phyloP scores from a whole-genome alignment of 2,888 invertebrate genomes.

The Macropis europaea region DNA sequence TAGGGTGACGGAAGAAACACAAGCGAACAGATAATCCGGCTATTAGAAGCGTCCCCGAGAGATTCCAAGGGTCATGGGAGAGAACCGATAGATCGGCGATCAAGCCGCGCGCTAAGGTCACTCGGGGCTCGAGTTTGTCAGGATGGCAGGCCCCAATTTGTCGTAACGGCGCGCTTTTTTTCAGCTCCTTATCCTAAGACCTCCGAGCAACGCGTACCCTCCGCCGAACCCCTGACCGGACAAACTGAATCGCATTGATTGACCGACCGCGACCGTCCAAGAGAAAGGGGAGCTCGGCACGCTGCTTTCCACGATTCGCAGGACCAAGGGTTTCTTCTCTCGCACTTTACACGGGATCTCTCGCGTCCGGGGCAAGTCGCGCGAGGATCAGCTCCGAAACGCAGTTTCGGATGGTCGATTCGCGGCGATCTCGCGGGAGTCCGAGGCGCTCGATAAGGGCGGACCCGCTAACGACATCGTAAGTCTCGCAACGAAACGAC shows the following conservation, averaged over 20 bases:
- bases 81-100: constrained; percentile 75
- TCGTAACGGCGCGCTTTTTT: constrained; percentile 74
- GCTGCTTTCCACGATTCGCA: neutral
- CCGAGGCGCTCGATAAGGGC: constrained; percentile 24
- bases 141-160: constrained; percentile 76
- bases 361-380: too few species aligned
- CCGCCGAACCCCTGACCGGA: constrained; percentile 62
- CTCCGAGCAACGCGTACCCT: constrained; percentile 41
- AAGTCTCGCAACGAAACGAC: constrained; percentile 31
- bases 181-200: constrained; percentile 71
- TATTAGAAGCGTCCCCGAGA: constrained; percentile 78
- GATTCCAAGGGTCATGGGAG: constrained; percentile 70
- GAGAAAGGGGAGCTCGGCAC: neutral
- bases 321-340: too few species aligned
- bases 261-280: constrained; percentile 63
- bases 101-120: constrained; percentile 70
- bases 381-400: too few species aligned
- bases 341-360: too few species aligned
- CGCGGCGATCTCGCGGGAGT: neutral
- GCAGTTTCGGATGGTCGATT: too few species aligned
- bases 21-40: constrained; percentile 77
- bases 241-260: constrained; percentile 78
- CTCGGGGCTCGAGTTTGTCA: constrained; percentile 69
- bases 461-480: constrained; percentile 41
- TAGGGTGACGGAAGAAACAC: constrained; percentile 65